Percentiles rank a stretch among this genome's conserved stretches.
Conservation (phyloP, 1,140 invertebrate species). For the Dolichoris vasculosae region DNA sequence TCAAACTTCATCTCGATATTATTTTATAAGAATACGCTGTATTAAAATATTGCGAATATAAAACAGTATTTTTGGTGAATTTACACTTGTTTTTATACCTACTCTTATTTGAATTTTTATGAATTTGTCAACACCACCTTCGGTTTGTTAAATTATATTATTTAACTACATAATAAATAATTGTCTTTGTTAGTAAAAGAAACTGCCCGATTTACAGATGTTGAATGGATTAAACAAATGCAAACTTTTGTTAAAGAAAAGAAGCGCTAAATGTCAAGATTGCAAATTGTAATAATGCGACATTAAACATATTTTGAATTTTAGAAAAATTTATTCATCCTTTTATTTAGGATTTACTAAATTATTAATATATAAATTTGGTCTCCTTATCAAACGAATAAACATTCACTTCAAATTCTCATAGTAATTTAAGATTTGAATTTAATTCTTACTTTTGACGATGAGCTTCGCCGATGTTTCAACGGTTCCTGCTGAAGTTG, state of each 20-base stretch:
- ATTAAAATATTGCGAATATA: constrained; percentile 12
- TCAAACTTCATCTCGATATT: constrained; percentile 12
- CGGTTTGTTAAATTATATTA: constrained; percentile 48
- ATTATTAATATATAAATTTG: constrained; percentile 12
- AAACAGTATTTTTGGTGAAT: background rate
- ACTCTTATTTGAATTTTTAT: constrained; percentile 7
- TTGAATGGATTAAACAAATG: constrained; percentile 56
- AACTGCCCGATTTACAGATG: constrained; percentile 60
- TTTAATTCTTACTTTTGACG: constrained; percentile 98
- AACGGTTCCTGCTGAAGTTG: constrained; percentile 91
- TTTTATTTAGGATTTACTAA: constrained; percentile 6
- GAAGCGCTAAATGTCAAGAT: constrained; percentile 55
- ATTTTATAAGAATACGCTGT: constrained; percentile 34
- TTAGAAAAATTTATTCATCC: constrained; percentile 17
- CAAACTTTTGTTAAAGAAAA: constrained; percentile 58
- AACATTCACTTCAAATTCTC: constrained; percentile 40
- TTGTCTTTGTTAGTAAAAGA: constrained; percentile 57
- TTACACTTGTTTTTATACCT: constrained; percentile 10
- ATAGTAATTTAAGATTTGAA: constrained; percentile 60
- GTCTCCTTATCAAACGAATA: constrained; percentile 22
- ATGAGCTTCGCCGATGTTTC: constrained; percentile 94
- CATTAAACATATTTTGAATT: constrained; percentile 36
- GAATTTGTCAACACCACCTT: constrained; percentile 63
- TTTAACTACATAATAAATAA: constrained; percentile 29
- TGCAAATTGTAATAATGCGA: constrained; percentile 54